Evolutionary conservation across 2,888 invertebrate genomes (phyloP).

Genomic region (Dryobotodes eremita): DNA sequence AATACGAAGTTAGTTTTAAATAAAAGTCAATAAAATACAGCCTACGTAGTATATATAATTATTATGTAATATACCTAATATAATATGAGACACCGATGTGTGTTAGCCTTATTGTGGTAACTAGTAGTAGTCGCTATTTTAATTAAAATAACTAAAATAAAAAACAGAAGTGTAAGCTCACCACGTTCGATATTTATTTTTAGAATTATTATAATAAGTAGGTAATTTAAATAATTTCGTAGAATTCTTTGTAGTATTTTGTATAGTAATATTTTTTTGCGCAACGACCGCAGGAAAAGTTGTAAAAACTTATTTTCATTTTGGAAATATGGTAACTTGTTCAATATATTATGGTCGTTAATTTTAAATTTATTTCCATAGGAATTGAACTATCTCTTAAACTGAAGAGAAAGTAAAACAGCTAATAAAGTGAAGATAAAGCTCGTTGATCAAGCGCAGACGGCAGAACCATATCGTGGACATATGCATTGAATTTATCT

Average conservation of each 20-base stretch:
- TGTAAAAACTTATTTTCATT: background rate
- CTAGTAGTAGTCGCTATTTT: slow-evolving; percentile 55
- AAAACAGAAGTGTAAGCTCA: slow-evolving; percentile 83
- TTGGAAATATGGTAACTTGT: background rate
- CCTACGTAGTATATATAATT: slow-evolving; percentile 53
- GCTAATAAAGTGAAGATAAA: background rate
- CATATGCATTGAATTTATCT: background rate
- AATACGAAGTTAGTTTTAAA: slow-evolving; percentile 42
- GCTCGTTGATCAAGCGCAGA: slow-evolving; percentile 1
- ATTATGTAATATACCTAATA: slow-evolving; percentile 37
- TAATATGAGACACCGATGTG: slow-evolving; percentile 52
- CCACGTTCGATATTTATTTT: slow-evolving; percentile 83
- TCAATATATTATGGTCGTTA: background rate
- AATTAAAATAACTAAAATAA: slow-evolving; percentile 32
- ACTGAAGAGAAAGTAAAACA: background rate
- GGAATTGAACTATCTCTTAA: background rate
- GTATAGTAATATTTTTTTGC: background rate
- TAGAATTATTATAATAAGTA: slow-evolving; percentile 61
- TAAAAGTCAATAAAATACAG: slow-evolving; percentile 62
- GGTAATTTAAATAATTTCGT: slow-evolving; percentile 45
- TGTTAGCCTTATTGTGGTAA: slow-evolving; percentile 76
- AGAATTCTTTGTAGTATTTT: slow-evolving; percentile 31
- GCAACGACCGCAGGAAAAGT: background rate
- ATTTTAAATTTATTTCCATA: background rate
- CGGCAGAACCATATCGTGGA: background rate